Base-by-base conservation (phyloP, 2,797 vertebrate genomes). In the Pseudochaenichthys georgianus region DNA sequence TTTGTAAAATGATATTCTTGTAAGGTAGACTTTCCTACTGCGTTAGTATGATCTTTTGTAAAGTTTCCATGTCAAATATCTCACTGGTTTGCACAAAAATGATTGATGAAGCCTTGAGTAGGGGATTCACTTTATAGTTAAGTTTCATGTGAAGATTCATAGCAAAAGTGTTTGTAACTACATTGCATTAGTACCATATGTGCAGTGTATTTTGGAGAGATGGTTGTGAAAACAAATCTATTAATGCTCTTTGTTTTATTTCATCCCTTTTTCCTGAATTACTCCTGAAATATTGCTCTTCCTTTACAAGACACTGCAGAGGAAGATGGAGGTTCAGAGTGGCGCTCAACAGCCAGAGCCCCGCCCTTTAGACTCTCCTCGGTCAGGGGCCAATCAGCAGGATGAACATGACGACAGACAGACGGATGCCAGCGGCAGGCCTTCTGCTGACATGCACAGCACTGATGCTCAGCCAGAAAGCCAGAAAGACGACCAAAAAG, bases 301-400 rank as follows among this genome's bases (percentile, higher is more conserved):
- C 84, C 87, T 91, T 87, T 89, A 90, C 74, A 77, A 93, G 81
- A 92, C 93, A 90, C 93, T 86, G 92, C 92, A 87, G 92, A 92
- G 94, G 94, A 94, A 95, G 95, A 96, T 96, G 96, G 96, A 96
- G 93, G 94, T 95, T 81, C 93, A 96, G 93, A 94, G 95, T 94
- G 94, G 94, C 84, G 90, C 93, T 89, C 95, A 94, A 88, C 92
- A 94, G 92, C 87, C 90, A 31, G 96, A 96, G 91, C 93, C 95
- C 91, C 92, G 88, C 93, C 81, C 89, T 77, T 52, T 90, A 82
- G 92, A 92, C 82, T 94, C 91, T 87, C 80, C 85, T 81, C 93
- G 83, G 86, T 91, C 94, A 73, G 95, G 93, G 89, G 90, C 93
- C 94, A 92, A 93, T 92, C 94, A 94, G 91, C 94, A 91, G 90